Conservation (phyloP, 2,888 invertebrate species). For the Platynereis dumerilii region DNA sequence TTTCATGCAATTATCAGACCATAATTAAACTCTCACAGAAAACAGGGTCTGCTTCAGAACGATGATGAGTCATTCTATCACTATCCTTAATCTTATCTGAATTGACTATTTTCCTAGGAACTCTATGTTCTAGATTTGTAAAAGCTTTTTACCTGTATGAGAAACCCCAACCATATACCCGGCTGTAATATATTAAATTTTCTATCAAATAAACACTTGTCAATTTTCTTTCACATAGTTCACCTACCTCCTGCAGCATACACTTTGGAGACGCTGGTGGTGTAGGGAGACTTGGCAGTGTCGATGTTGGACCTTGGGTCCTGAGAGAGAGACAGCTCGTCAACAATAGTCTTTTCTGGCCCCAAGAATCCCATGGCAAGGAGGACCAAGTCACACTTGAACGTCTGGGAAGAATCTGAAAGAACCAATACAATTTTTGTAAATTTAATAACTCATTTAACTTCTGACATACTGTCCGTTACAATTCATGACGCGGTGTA, state of each 20-base stretch:
- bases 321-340: constrained; percentile 77
- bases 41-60: no score
- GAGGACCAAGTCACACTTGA: constrained; percentile 87
- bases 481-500: background rate
- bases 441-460: background rate
- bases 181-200: no score
- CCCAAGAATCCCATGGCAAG: constrained; percentile 99
- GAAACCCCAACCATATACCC: no score
- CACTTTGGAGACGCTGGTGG: constrained; percentile 80
- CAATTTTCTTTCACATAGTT: no score
- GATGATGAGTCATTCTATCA: no score
- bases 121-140: no score
- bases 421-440: background rate
- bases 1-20: background rate
- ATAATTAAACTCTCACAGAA: no score
- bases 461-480: background rate
- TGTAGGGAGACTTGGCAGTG: constrained; percentile 77
- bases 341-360: constrained; percentile 87
- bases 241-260: constrained; percentile 88
- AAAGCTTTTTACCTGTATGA: no score
- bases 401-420: constrained; percentile 67
- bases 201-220: no score
- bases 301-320: constrained; percentile 93
- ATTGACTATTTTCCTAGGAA: no score
- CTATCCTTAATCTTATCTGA: no score